Percentiles rank a stretch among this genome's conserved stretches.
Evolutionary conservation across 2,113 vertebrate genomes (phyloP).

Genomic region (Sinocyclocheilus rhinocerous): DNA sequence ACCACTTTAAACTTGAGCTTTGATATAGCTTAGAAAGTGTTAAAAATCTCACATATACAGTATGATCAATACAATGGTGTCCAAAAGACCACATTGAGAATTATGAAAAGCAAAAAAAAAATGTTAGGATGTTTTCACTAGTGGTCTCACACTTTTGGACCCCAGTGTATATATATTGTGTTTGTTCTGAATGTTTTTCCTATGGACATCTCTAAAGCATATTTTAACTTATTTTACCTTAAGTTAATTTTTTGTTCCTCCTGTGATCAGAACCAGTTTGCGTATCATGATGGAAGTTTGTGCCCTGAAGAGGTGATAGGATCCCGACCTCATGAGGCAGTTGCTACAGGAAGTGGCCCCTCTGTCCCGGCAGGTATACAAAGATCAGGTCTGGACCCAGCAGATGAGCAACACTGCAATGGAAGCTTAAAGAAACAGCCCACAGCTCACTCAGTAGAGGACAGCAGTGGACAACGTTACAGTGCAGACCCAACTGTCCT

Average conservation of each 20-base stretch:
- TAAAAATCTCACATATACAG: background rate
- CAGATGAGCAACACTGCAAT: constrained; percentile 88
- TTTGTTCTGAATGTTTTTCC: background rate
- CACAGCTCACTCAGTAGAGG: constrained; percentile 76
- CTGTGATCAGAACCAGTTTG: constrained; percentile 87
- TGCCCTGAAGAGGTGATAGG: constrained; percentile 70
- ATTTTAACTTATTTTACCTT: background rate
- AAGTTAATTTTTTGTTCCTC: background rate
- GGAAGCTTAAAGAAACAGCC: constrained; percentile 86
- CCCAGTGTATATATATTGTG: background rate
- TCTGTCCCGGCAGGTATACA: constrained; percentile 75
- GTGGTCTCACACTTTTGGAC: background rate
- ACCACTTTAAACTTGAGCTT: background rate
- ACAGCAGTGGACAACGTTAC: constrained; percentile 89
- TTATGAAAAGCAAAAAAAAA: background rate
- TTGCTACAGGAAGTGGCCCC: constrained; percentile 67
- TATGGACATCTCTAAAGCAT: background rate
- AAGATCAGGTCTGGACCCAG: constrained; percentile 77
- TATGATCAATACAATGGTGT: background rate
- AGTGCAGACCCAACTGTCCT: constrained; percentile 93
- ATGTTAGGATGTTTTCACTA: background rate
- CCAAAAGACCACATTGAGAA: background rate
- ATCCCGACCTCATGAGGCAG: constrained; percentile 63
- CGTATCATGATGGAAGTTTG: constrained; percentile 85
- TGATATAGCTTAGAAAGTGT: background rate